Evolutionary conservation across 1,140 invertebrate genomes (phyloP).

Genomic region (Meteorus sp.): DNA sequence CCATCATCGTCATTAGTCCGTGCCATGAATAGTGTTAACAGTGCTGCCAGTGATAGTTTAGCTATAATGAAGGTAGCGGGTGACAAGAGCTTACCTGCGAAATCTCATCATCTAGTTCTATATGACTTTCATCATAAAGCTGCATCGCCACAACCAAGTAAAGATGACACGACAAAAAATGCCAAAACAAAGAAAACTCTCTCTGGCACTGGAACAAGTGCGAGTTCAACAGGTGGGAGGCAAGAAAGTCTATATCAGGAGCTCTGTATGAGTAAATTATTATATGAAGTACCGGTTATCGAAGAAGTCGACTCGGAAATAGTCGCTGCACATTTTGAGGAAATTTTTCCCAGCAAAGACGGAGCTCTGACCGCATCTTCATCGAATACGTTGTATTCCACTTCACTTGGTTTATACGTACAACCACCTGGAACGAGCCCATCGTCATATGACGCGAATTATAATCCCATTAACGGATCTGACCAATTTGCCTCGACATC

Average conservation of each 20-base stretch:
- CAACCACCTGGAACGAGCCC: conserved; percentile 28
- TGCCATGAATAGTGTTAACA: conserved; percentile 66
- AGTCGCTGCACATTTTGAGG: conserved; percentile 45
- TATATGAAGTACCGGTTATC: conserved; percentile 54
- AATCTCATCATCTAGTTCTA: conserved; percentile 59
- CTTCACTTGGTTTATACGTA: conserved; percentile 40
- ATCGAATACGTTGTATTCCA: conserved; percentile 48
- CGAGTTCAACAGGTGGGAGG: conserved; percentile 52
- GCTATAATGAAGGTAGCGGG: conserved; percentile 58
- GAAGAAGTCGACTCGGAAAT: conserved; percentile 55
- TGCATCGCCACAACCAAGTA: conserved; percentile 32
- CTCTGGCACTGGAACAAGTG: conserved; percentile 57
- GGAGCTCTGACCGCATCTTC: conserved; percentile 45
- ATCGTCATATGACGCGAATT: conserved; percentile 41
- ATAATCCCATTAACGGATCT: conserved; percentile 47
- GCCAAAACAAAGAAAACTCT: conserved; percentile 52
- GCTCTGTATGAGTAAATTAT: conserved; percentile 53
- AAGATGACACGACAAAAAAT: conserved; percentile 46
- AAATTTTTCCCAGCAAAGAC: conserved; percentile 38
- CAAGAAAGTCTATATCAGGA: conserved; percentile 55
- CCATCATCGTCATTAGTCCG: conserved; percentile 61
- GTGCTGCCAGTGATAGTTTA: conserved; percentile 57
- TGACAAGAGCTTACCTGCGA: conserved; percentile 40
- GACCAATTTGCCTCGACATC: conserved; percentile 55
- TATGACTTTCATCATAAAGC: conserved; percentile 63